Conservation (phyloP, 1,140 invertebrate species). For the Drosophila dunni region DNA sequence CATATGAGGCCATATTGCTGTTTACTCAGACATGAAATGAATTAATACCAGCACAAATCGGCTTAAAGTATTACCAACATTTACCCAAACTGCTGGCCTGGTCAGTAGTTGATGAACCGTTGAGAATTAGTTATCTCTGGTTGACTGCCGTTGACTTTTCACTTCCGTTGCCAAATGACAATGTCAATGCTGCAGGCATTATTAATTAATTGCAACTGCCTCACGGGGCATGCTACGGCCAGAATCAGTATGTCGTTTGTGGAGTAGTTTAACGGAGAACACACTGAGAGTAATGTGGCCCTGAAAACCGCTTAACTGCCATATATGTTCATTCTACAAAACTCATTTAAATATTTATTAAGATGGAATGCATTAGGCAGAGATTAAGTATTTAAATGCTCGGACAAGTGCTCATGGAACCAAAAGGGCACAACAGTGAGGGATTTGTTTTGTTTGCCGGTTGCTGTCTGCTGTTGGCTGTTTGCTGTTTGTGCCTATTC, state of each 20-base stretch:
- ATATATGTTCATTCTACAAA: constrained; percentile 8
- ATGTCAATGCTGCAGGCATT: constrained; percentile 51
- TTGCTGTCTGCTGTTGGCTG: constrained; percentile 21
- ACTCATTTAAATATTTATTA: constrained; percentile 69
- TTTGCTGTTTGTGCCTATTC: constrained; percentile 59
- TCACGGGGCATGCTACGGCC: not conserved
- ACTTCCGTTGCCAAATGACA: constrained; percentile 57
- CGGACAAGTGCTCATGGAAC: constrained; percentile 52
- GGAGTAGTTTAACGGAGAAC: constrained; percentile 11
- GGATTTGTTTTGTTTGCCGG: constrained; percentile 4
- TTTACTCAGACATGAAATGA: constrained; percentile 54
- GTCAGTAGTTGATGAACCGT: constrained; percentile 6
- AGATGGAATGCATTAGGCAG: constrained; percentile 69
- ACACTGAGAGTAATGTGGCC: not conserved
- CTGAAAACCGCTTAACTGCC: constrained; percentile 20
- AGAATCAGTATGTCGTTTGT: not conserved
- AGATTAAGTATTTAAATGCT: constrained; percentile 71
- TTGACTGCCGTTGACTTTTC: constrained; percentile 43
- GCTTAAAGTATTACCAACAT: constrained; percentile 56
- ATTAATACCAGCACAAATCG: constrained; percentile 64
- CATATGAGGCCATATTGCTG: constrained; percentile 43
- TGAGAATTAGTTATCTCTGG: constrained; percentile 8
- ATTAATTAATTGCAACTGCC: constrained; percentile 50
- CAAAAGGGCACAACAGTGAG: not conserved
- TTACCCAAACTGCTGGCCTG: not conserved